Base-by-base conservation (phyloP, 1,140 invertebrate species). In the roundworm (Caenorhabditis elegans) region DNA sequence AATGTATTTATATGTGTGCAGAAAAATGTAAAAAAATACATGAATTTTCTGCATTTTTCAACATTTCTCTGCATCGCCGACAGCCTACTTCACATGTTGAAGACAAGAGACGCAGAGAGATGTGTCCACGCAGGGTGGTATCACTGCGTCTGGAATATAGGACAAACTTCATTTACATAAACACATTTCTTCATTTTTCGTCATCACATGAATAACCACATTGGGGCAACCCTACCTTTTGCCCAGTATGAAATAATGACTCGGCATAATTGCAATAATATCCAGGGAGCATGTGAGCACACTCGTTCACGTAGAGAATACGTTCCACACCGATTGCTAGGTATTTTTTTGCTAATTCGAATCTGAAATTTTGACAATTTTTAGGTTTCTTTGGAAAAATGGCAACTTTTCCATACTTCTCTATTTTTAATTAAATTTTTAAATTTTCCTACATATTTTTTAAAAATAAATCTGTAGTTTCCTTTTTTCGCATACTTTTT, bases 181-280 rank as follows among this genome's bases (percentile, higher is more conserved):
- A 43, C 39, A 43, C 39, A 15, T 8, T 43, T 8, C 5, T 8
- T 43, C 39, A 15, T 8, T 5, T 43, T 5, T 15, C 6, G 15
- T 43, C 39, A 15, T 43, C 39, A 43, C 15, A 43, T 43, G 39
- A 43, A 8, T 43, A 15, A 43, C 15, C 28, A 24, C 53, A n/a
- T 2, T 8, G 4, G 26, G 5, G 39, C 15, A 34, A 31, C 10
- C 26, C 10, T 53, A 81, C 80, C 31, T 79, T 79, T 19, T 85
- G 77, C 3, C 86, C 89, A 2, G 85, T 88, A 80, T 89, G 88
- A 55, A 86, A 90, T 19, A 89, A 70, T 8, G 89, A 86, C 75
- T 89, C 88, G 0, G 88, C 88, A 79, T 90, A 89, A 24, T 87
- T 87, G 65, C 89, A 90, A 55, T 90, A 90, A 43, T 85, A 81